Evolutionary conservation across 2,113 vertebrate genomes (phyloP).

Genomic region (Notiomystis cincta): DNA sequence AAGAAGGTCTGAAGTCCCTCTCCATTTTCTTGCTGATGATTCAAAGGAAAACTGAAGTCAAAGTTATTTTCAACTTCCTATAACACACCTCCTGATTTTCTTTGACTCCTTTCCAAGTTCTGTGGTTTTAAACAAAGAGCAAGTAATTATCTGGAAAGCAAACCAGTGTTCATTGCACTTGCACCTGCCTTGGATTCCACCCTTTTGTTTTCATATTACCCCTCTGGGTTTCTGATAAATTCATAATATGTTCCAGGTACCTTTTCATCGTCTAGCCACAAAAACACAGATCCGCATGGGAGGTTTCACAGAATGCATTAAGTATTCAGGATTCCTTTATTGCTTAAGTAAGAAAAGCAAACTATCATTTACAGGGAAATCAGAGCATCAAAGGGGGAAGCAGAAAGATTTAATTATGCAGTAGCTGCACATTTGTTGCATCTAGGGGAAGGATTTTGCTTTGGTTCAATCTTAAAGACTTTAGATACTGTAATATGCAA

Average conservation of each 20-base stretch:
- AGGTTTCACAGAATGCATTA: conserved; percentile 38
- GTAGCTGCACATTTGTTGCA: neutral
- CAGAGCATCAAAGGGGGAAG: neutral
- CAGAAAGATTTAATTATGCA: conserved; percentile 18
- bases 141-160: neutral
- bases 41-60: neutral
- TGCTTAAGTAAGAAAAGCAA: conserved; percentile 47
- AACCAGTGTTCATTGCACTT: neutral
- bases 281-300: conserved; percentile 28
- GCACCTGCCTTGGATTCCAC: conserved; percentile 32
- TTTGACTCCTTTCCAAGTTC: neutral
- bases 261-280: conserved; percentile 42
- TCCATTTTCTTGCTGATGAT: neutral
- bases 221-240: conserved; percentile 49
- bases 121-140: neutral
- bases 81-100: neutral
- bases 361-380: conserved; percentile 39
- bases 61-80: neutral
- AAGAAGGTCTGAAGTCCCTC: neutral
- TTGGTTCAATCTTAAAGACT: neutral
- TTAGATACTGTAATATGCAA: neutral
- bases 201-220: conserved; percentile 36
- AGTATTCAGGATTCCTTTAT: neutral
- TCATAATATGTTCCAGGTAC: conserved; percentile 41
- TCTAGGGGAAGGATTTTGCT: neutral